Percentiles rank a stretch among this genome's conserved stretches.
Evolutionary conservation across 2,797 vertebrate genomes (phyloP).

Genomic region (Acrossocheilus fasciatus): DNA sequence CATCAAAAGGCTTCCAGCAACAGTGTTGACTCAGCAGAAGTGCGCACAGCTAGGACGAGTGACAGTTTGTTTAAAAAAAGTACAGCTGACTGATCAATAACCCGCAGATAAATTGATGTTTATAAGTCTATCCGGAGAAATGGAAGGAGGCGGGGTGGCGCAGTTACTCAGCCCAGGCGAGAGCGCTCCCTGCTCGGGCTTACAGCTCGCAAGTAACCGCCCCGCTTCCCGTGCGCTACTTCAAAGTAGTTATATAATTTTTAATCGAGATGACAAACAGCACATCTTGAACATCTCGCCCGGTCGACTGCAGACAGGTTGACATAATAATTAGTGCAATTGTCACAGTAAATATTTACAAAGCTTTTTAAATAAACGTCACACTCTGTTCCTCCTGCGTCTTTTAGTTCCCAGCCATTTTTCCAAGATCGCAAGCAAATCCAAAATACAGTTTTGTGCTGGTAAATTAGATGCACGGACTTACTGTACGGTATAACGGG

Average conservation of each 20-base stretch:
- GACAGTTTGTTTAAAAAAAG: constrained; percentile 43
- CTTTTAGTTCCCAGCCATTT: constrained; percentile 75
- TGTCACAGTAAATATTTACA: constrained; percentile 72
- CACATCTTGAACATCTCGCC: not conserved
- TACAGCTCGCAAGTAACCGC: constrained; percentile 64
- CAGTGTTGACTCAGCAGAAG: constrained; percentile 56
- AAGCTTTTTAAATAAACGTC: constrained; percentile 70
- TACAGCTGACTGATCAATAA: not conserved
- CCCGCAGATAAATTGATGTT: not conserved
- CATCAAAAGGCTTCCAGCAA: constrained; percentile 34
- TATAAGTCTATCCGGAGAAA: constrained; percentile 7
- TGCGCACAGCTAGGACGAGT: constrained; percentile 41
- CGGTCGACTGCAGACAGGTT: constrained; percentile 37
- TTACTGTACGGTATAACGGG: constrained; percentile 90
- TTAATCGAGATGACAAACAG: constrained; percentile 65
- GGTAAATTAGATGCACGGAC: constrained; percentile 71
- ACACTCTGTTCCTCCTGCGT: constrained; percentile 71
- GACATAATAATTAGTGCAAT: constrained; percentile 65
- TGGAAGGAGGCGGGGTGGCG: constrained; percentile 74
- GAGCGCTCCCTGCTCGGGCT: constrained; percentile 74
- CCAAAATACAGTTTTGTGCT: constrained; percentile 57
- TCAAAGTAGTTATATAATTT: constrained; percentile 66
- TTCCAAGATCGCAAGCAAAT: constrained; percentile 46
- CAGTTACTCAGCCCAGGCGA: constrained; percentile 74
- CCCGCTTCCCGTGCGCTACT: constrained; percentile 60